Base-by-base conservation (phyloP, 2,113 vertebrate genomes). In the Leptodactylus fuscus region DNA sequence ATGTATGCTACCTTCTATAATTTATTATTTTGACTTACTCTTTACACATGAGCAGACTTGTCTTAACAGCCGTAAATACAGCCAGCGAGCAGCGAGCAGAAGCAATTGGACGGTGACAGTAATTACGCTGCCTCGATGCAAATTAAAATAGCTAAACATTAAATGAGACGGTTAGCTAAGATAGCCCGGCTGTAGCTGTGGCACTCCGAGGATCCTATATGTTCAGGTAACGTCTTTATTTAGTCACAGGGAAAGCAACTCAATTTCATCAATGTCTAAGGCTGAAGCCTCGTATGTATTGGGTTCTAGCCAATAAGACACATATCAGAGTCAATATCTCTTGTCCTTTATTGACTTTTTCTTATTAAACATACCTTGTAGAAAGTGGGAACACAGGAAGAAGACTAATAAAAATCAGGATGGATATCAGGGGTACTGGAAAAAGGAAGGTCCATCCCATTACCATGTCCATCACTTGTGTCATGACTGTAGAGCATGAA, bases 61-160 rank as follows among this genome's bases (percentile, higher is more conserved):
- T 93, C 92, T 92, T 94, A 95, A 96, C 93, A 94, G 93, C 89
- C 89, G 91, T 92, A 94, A 96, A 95, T 90, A 94, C 91, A 93
- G 90, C 88, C 88, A 89, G 88, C 92, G 92, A 93, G 91, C 89
- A 90, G 88, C 58, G 87, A 93, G 91, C 91, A 92, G 91, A 90
- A 88, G 88, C 89, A 90, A 90, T 87, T 90, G 90, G 89, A 91
- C 89, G 83, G 88, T 93, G 93, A 91, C 91, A 93, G 89, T 95
- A 94, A 92, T 94, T 95, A 91, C 85, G 89, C 89, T 82, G 87
- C 86, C 89, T 92, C 89, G 87, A 91, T 90, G 92, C 87, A 92
- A 93, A 93, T 91, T 91, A 92, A 90, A 92, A 95, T 93, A 92
- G 88, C 89, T 93, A 90, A 93, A 91, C 88, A 92, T 87, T 90